phyloP scores from a whole-genome alignment of 2,797 vertebrate species.

The Pseudochaenichthys georgianus region DNA sequence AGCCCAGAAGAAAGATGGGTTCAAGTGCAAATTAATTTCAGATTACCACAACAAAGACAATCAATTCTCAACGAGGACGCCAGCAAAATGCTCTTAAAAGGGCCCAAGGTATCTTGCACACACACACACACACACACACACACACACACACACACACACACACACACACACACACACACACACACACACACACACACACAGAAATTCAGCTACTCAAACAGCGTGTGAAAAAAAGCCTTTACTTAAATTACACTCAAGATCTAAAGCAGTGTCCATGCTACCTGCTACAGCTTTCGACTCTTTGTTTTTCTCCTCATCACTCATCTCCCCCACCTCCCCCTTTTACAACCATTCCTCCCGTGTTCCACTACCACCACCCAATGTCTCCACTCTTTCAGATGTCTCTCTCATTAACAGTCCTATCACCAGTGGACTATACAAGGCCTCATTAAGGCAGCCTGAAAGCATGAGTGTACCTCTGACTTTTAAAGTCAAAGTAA shows the following conservation, averaged over 20 bases:
- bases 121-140: constrained; percentile 13
- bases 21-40: constrained; percentile 99
- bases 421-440: constrained; percentile 67
- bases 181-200: too few relatives aligned
- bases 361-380: constrained; percentile 37
- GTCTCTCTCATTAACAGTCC: constrained; percentile 81
- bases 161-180: not conserved
- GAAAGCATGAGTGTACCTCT: constrained; percentile 68
- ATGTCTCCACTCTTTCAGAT: constrained; percentile 63
- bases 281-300: constrained; percentile 66
- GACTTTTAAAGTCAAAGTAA: constrained; percentile 76
- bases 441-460: constrained; percentile 80
- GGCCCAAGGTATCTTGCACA: constrained; percentile 86
- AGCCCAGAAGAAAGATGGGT: constrained; percentile 98
- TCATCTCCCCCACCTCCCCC: constrained; percentile 1
- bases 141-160: constrained; percentile 15
- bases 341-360: constrained; percentile 24
- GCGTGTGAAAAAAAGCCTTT: constrained; percentile 82
- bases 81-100: constrained; percentile 92
- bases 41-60: constrained; percentile 99
- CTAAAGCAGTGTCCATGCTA: constrained; percentile 83
- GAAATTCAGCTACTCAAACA: constrained; percentile 28
- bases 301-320: constrained; percentile 31
- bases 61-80: constrained; percentile 92
- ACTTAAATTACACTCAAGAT: constrained; percentile 93